Evolutionary conservation across 64 coral and sea anemone species (phyloP).

Genomic region (Platygyra sinensis): DNA sequence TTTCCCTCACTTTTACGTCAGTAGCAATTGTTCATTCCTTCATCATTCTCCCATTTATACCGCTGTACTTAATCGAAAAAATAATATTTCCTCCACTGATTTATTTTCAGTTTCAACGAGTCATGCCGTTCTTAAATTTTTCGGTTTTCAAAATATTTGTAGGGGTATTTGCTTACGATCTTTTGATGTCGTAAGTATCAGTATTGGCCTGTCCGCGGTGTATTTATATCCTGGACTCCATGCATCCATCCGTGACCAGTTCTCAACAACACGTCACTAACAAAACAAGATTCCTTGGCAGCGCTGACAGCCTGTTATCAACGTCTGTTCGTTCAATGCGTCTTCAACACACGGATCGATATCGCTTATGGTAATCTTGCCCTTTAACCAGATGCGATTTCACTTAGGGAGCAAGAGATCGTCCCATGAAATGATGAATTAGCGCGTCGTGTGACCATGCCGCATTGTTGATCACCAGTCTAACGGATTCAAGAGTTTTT

Average conservation of each 20-base stretch:
- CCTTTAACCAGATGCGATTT: neutral
- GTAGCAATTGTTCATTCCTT: too few relatives aligned
- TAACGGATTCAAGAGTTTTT: neutral
- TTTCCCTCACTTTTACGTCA: too few relatives aligned
- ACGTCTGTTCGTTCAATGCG: neutral
- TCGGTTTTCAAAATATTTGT: too few relatives aligned
- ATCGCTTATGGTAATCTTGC: neutral
- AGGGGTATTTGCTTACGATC: neutral
- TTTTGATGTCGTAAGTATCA: neutral
- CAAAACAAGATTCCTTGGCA: neutral
- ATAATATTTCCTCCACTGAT: too few relatives aligned
- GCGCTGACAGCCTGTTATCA: neutral
- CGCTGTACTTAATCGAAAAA: too few relatives aligned
- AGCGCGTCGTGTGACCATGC: neutral
- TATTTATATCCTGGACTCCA: neutral
- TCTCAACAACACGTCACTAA: neutral
- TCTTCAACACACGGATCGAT: neutral
- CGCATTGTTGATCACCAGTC: neutral
- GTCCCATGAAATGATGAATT: too few relatives aligned
- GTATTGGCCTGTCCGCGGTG: neutral
- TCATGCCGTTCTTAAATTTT: too few relatives aligned
- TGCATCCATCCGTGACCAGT: neutral
- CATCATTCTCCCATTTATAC: too few relatives aligned
- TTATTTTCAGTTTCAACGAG: too few relatives aligned
- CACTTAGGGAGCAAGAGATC: neutral